Conservation (phyloP, 2,797 vertebrate species). For the Arctocebus calabarensis region DNA sequence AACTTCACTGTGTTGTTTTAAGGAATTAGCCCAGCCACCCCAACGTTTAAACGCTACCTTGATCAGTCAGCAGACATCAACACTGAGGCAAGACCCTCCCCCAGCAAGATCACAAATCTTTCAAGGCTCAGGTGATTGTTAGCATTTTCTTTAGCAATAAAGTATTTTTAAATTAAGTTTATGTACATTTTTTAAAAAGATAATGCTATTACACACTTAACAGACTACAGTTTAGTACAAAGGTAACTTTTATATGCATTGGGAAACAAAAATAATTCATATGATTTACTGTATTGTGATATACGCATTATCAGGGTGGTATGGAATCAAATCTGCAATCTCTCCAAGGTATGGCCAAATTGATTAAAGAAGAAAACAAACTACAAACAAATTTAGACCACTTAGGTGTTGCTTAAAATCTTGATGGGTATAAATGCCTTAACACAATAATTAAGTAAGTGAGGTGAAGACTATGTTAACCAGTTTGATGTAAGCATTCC, state of each 20-base stretch:
- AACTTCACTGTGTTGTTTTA: background rate
- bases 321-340: background rate
- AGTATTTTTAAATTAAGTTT: background rate
- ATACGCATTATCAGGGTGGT: background rate
- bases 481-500: too few relatives aligned
- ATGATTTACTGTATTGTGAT: background rate
- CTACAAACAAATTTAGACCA: background rate
- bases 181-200: background rate
- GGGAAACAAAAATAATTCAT: background rate
- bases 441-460: too few relatives aligned
- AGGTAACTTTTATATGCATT: background rate
- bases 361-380: conserved; percentile 6
- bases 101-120: background rate
- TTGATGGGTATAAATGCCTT: background rate
- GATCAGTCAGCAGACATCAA: background rate
- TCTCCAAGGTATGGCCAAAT: background rate
- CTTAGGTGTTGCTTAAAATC: background rate
- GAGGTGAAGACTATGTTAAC: too few relatives aligned
- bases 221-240: background rate
- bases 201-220: background rate
- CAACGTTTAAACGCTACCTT: background rate
- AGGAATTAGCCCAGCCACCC: background rate
- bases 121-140: background rate
- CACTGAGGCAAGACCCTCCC: background rate
- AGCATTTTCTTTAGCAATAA: background rate